Conservation (phyloP, 2,113 vertebrate genomes). For the Mesitornis unicolor region DNA sequence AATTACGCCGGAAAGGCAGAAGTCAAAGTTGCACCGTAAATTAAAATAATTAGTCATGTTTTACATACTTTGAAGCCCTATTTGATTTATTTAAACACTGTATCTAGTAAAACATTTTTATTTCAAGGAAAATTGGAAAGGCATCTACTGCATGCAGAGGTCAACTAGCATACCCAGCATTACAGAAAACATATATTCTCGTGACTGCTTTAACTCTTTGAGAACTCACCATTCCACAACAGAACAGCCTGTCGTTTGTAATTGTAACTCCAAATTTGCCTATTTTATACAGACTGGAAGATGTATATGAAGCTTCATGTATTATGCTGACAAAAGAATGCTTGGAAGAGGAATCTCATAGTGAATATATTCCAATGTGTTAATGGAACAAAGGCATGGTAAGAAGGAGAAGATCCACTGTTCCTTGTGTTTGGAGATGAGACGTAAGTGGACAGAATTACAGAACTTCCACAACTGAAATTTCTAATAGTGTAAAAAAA, state of each 20-base stretch:
- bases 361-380: not conserved
- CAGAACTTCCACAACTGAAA: not conserved
- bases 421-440: not conserved
- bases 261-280: not conserved
- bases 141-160: not conserved
- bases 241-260: not conserved
- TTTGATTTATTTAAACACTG: constrained; percentile 15
- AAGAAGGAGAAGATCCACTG: not conserved
- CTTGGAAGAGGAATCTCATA: not conserved
- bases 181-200: not conserved
- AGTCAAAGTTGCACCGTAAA: not conserved
- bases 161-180: not conserved
- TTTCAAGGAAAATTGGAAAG: not conserved
- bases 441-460: not conserved
- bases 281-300: not conserved
- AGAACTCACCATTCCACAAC: not conserved
- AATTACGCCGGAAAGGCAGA: not conserved
- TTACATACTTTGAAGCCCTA: constrained; percentile 28
- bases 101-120: not conserved
- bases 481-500: not conserved
- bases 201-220: not conserved
- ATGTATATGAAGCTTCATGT: not conserved
- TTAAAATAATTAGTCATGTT: constrained; percentile 2
- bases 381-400: not conserved
- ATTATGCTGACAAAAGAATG: not conserved